A percentile compares a stretch with the other conserved stretches of the same genome.
Evolutionary conservation across 2,113 vertebrate genomes (phyloP).

Genomic region (Ochotona princeps): DNA sequence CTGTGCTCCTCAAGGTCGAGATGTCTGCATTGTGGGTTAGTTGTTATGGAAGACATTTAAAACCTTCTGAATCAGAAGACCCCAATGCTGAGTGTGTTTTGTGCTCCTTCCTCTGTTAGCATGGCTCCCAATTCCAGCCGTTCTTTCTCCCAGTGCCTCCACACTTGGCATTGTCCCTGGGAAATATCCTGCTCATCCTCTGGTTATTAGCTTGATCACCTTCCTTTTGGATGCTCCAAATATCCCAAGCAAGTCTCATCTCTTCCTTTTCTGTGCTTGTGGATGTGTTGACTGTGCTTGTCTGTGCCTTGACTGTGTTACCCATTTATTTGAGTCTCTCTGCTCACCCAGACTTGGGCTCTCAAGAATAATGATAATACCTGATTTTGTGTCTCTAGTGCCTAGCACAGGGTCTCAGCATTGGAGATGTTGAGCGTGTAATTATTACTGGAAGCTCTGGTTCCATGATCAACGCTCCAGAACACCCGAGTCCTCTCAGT

Average conservation of each 20-base stretch:
- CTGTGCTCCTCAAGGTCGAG: neutral
- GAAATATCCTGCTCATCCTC: neutral
- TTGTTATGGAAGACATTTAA: neutral
- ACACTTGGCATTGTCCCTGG: neutral
- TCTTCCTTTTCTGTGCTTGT: neutral
- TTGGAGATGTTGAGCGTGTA: neutral
- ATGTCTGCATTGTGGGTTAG: neutral
- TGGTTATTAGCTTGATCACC: neutral
- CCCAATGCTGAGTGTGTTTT: neutral
- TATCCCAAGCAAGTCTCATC: neutral
- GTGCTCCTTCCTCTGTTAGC: neutral
- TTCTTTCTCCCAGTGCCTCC: neutral
- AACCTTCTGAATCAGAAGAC: neutral
- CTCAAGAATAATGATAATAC: neutral
- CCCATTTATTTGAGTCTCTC: neutral
- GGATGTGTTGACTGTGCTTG: neutral
- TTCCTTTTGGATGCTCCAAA: neutral
- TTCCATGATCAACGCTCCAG: no score
- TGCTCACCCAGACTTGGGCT: neutral
- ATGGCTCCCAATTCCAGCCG: neutral
- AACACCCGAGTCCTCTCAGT: neutral
- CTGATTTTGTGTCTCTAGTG: neutral
- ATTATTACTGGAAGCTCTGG: neutral
- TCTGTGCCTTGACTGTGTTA: neutral
- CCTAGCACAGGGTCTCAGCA: neutral